These are phyloP conservation scores for Rhopalosiphum nymphaeae DNA, from an alignment of 2,888 invertebrate species.

Conservation along the genomic window DNA sequence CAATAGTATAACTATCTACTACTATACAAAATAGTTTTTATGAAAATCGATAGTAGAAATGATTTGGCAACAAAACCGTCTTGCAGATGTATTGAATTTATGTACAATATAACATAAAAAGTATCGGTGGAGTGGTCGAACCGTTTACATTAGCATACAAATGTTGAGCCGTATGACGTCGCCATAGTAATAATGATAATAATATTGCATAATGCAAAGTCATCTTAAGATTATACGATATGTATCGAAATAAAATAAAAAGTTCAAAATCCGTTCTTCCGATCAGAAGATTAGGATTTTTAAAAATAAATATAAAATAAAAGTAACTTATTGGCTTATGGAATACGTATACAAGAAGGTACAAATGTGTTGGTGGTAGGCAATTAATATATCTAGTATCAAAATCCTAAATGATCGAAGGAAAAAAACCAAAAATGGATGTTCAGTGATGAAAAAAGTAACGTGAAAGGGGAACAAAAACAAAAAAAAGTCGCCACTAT, in stretches of 20 bases:
- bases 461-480: neutral
- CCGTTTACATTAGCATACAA: conserved; percentile 21
- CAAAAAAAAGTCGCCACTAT: neutral
- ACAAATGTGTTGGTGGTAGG: neutral
- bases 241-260: neutral
- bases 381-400: neutral
- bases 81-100: neutral
- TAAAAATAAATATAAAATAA: neutral
- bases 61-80: neutral
- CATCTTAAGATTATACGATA: neutral
- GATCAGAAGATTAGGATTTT: neutral
- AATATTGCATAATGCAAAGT: neutral
- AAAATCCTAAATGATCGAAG: neutral
- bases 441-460: neutral
- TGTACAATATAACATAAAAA: neutral
- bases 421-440: neutral
- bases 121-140: neutral
- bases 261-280: neutral
- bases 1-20: neutral
- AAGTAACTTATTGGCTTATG: neutral
- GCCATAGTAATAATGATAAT: neutral
- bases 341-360: neutral
- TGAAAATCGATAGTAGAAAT: neutral
- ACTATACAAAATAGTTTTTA: neutral
- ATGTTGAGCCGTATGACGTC: neutral